Base-by-base conservation (phyloP, 2,888 invertebrate genomes). In the Magallana nippona region DNA sequence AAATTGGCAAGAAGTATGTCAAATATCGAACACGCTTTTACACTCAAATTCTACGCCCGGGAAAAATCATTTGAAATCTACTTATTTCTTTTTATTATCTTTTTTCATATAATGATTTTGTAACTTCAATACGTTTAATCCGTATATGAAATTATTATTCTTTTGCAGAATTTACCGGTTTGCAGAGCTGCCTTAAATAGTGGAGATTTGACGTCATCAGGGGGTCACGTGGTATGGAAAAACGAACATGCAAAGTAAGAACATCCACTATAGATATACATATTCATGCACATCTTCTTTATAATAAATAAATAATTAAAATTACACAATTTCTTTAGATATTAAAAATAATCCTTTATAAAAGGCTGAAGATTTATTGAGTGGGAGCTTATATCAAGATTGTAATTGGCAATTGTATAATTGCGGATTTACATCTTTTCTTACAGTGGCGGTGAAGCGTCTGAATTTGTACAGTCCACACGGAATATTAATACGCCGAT, bases 231-330 rank as follows among this genome's bases (percentile, higher is more conserved):
- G 17, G 80, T 83, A 22, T 83, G 83, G 83, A 83, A 80, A 80
- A 83, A 83, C 57, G 83, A 83, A n/a, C 83, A 83, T 57, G 83
- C 80, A 15, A 80, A 77, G 83, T 83, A 83, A 58, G 83, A 32
- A 27, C 5, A 44, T 44, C 5, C 0, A 44, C 5, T 44, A n/a
- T n/a, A 0, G 13, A 10, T 27, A 22, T 0, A n/a, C n/a, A 22
- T 17, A 19, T 62, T 19, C 1, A n/a, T 62, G 19, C 22, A 10
- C 0, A 10, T 10, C 19, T 60, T 11, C 17, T 13, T n/a, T 10
- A n/a, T 17, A n/a, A n/a, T 60, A 3, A 13, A n/a, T 60, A 60
- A 1, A 8, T n/a, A 8, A 60, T 1, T n/a, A n/a, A n/a, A 60
- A n/a, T 60, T n/a, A 11, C n/a, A 8, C 17, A 58, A 10, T 17